Base-by-base conservation (phyloP, 2,113 vertebrate genomes). In the Nibea coibor region DNA sequence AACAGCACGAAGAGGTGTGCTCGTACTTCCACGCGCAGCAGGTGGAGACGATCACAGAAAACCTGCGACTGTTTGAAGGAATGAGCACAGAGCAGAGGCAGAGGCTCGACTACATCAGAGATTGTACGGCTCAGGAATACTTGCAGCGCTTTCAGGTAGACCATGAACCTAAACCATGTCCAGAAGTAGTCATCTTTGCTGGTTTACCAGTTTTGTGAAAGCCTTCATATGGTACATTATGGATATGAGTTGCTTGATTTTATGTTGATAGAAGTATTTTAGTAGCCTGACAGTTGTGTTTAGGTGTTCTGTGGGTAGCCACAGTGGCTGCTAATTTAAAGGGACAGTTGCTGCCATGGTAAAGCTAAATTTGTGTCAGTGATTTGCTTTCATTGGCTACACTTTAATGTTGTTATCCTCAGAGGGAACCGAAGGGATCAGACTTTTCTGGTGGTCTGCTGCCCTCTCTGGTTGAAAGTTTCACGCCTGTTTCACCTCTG, bases 41-140 rank as follows among this genome's bases (percentile, higher is more conserved):
- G 90, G 93, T 96, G 11, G 92, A 95, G 74, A 98, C 97, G 0
- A 99, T 99, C 87, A 94, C 88, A n/a, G 96, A 98, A 85, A 99
- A 99, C 84, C 95, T 99, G 42, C 87, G 57, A 1, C 94, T 99
- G 43, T 99, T 97, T 84, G 76, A 92, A 45, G 4, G 0, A 7
- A 95, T 97, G 94, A 94, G 76, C 7, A 9, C 90, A 24, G 92
- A 81, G 43, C 95, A 96, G 67, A 93, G 94, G 84, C 43, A 39
- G 5, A 94, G 86, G 53, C 90, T 99, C 16, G 94, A 95, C 58
- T 53, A 50, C 26, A 87, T 98, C 86, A 95, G 98, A 80, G 95
- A 97, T 47, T 95, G 91, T 59, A 94, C 96, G 0, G 95, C 95
- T 10, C 90, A 94, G 3, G 94, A 96, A 58, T 99, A 98, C 74